phyloP scores from a whole-genome alignment of 1,140 invertebrate genomes.

The Cyclargus thomasi region DNA sequence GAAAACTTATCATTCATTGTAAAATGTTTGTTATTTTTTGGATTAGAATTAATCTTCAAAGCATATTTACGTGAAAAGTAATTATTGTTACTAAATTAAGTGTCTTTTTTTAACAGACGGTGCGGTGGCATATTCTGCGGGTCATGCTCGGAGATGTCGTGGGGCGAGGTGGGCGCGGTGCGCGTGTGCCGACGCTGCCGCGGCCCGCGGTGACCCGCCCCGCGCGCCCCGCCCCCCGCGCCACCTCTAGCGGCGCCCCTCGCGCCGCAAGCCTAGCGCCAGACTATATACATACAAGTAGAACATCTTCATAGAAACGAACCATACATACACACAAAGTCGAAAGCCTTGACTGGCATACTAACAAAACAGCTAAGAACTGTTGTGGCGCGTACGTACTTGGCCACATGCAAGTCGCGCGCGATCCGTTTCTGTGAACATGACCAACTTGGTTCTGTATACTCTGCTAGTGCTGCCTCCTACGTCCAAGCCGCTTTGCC shows the following conservation, averaged over 20 bases:
- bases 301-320: too few species aligned
- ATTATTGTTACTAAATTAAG: background rate
- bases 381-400: too few species aligned
- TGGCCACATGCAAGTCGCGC: too few species aligned
- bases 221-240: slow-evolving; percentile 17
- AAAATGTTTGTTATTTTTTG: too few species aligned
- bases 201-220: slow-evolving; percentile 52
- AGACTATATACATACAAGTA: too few species aligned
- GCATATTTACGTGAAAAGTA: background rate
- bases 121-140: slow-evolving; percentile 67
- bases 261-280: background rate
- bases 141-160: slow-evolving; percentile 62
- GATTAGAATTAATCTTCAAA: too few species aligned
- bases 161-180: slow-evolving; percentile 50
- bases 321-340: too few species aligned
- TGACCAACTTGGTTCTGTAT: too few species aligned
- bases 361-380: too few species aligned
- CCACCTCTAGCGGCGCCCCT: slow-evolving; percentile 13
- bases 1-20: too few species aligned
- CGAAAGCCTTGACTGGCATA: too few species aligned
- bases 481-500: background rate
- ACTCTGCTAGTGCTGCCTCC: background rate
- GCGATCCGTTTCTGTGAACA: too few species aligned
- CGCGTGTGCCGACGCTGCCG: slow-evolving; percentile 60
- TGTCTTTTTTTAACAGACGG: slow-evolving; percentile 31